Base-by-base conservation (phyloP, 37 sponge, comb jelly and placozoan species). In the Spongilla lacustris region DNA sequence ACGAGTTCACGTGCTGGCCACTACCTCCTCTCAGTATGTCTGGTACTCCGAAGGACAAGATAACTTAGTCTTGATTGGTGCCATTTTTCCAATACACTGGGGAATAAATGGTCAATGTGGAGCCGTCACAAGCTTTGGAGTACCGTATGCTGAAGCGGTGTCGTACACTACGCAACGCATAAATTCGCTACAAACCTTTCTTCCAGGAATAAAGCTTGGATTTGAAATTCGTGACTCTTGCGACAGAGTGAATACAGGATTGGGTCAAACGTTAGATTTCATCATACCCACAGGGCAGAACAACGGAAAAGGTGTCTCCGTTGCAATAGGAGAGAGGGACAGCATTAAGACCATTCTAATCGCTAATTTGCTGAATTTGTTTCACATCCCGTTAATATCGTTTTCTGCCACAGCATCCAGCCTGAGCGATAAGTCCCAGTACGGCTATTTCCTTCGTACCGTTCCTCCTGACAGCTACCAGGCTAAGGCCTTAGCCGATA, bases 191-290 rank as follows among this genome's bases (percentile, higher is more conserved):
- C 24, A 38, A 11, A n/a, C 71, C 0, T 66, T 91, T 1, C 82
- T 94, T 22, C 86, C 88, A 12, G 80, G 76, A 12, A 36, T 94
- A 0, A 86, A 29, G 29, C 83, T 95, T 0, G 91, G 90, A 0
- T 96, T 77, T 70, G 89, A 88, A 26, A 96, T 96, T 31, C 72
- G 85, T 6, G 96, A 96, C 71, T 91, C 96, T 12, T 96, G 94
- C 70, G 32, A 66, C 0, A 32, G 74, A 2, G 48, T 35, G 17
- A 86, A 82, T 68, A 72, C 30, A 14, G 94, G 87, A 24, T 71
- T 91, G n/a, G 77, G 82, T 49, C 68, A 94, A 69, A 66, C 90
- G 22, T 49, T 96, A n/a, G n/a, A n/a, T 33, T 4, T 77, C 0
- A 86, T 81, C 70, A 50, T 94, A 4, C 21, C 19, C 19, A 49